A percentile compares a stretch with the other conserved stretches of the same genome.
These are phyloP conservation scores for Drosophila anomalata DNA, from an alignment of 2,888 invertebrate species.

Conservation along the genomic window DNA sequence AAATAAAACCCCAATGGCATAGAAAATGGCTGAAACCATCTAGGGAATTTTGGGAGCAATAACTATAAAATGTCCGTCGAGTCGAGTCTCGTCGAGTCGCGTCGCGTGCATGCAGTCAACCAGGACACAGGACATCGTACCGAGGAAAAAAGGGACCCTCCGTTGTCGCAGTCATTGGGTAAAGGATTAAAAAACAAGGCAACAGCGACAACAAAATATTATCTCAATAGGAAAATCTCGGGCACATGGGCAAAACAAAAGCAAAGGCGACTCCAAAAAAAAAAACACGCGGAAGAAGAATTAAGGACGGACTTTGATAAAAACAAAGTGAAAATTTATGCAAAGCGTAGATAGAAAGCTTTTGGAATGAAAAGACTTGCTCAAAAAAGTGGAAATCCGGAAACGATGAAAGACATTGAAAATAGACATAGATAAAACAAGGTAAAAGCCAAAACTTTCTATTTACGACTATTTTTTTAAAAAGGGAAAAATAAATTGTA, in stretches of 20 bases:
- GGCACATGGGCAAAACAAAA: constrained; percentile 42
- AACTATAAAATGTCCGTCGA: constrained; percentile 73
- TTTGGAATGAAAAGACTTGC: constrained; percentile 28
- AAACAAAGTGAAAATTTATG: constrained; percentile 77
- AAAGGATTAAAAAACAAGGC: constrained; percentile 74
- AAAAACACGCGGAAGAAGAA: constrained; percentile 34
- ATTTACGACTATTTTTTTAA: constrained; percentile 48
- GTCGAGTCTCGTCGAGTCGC: constrained; percentile 51
- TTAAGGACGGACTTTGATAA: constrained; percentile 59
- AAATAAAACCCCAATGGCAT: constrained; percentile 70
- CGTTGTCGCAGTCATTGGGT: constrained; percentile 58
- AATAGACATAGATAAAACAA: constrained; percentile 2
- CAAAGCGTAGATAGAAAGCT: constrained; percentile 65
- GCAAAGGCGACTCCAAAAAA: constrained; percentile 41
- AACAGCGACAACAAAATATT: constrained; percentile 66
- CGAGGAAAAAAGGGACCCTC: constrained; percentile 39
- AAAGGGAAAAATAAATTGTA: neutral
- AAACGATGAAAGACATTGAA: constrained; percentile 31
- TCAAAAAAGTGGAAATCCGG: constrained; percentile 45
- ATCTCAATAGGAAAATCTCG: constrained; percentile 77
- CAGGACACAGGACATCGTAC: constrained; percentile 35
- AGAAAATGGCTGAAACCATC: constrained; percentile 72
- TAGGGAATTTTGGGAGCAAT: constrained; percentile 74
- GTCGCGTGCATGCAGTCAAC: constrained; percentile 65
- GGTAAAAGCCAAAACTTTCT: constrained; percentile 20